These are phyloP conservation scores for Peromyscus polionotus DNA, from an alignment of 2,113 vertebrate species.

Conservation along the genomic window DNA sequence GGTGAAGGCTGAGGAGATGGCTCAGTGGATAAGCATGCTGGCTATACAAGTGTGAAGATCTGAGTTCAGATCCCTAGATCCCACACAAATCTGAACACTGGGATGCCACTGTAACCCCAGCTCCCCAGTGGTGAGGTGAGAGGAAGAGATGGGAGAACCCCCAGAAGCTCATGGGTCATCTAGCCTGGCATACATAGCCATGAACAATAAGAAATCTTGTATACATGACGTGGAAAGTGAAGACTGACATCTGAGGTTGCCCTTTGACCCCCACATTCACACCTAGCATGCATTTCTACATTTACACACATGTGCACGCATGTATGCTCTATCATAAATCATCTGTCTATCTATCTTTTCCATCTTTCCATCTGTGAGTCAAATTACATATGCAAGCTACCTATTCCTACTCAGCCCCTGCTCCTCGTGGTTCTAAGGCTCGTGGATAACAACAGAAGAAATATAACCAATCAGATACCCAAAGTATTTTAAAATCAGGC, in stretches of 20 bases:
- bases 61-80: too few species aligned
- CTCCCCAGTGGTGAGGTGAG: too few species aligned
- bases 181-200: not conserved
- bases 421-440: not conserved
- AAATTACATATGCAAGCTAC: not conserved
- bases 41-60: not conserved
- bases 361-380: not conserved
- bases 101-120: not conserved
- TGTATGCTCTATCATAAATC: not conserved
- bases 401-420: not conserved
- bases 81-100: not conserved
- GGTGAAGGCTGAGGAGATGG: not conserved
- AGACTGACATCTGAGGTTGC: not conserved
- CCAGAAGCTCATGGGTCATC: not conserved
- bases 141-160: too few species aligned
- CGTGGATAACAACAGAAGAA: not conserved
- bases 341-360: not conserved
- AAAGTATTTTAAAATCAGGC: not conserved
- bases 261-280: not conserved
- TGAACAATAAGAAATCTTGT: not conserved
- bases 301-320: too few species aligned
- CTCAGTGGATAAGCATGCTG: not conserved
- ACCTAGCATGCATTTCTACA: not conserved
- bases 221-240: not conserved
- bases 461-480: not conserved